These are phyloP conservation scores for Gadopsis bispinosus DNA, from an alignment of 2,797 vertebrate species.

Conservation along the genomic window DNA sequence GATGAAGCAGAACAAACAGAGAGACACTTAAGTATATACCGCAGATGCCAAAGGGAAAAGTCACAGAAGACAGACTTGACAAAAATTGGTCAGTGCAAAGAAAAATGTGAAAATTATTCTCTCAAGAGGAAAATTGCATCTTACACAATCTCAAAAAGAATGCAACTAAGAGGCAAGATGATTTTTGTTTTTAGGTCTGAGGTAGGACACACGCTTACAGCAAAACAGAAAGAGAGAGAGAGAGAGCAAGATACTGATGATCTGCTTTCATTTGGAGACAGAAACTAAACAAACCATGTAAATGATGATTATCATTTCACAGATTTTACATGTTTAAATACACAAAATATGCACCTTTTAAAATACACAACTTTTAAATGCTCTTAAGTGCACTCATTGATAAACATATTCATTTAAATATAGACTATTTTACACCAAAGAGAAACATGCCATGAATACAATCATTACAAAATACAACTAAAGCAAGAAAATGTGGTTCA, in stretches of 20 bases:
- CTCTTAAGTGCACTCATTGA: constrained; percentile 48
- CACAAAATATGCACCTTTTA: constrained; percentile 51
- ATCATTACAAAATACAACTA: constrained; percentile 52
- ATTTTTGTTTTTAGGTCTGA: constrained; percentile 57
- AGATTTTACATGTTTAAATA: constrained; percentile 41
- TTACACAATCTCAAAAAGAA: constrained; percentile 45
- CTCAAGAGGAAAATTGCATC: constrained; percentile 38
- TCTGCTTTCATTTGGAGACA: constrained; percentile 18
- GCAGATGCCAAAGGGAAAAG: constrained; percentile 10
- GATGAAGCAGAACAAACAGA: constrained; percentile 33
- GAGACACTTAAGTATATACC: constrained; percentile 1
- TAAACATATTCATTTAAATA: constrained; percentile 57
- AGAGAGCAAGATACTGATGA: neutral
- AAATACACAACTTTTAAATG: constrained; percentile 53
- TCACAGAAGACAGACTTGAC: constrained; percentile 36
- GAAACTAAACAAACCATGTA: constrained; percentile 1
- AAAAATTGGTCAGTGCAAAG: constrained; percentile 23
- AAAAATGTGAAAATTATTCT: constrained; percentile 7
- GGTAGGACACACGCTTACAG: constrained; percentile 67
- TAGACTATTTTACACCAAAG: constrained; percentile 55
- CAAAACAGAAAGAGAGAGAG: constrained; percentile 9
- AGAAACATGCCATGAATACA: constrained; percentile 70
- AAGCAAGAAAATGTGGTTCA: constrained; percentile 37
- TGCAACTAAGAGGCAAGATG: constrained; percentile 18
- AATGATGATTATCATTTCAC: constrained; percentile 45